Evolutionary conservation across 2,113 vertebrate species (phyloP), one percentile per base, ranked within the genome.

Genomic region (Cygnus buccinator): DNA sequence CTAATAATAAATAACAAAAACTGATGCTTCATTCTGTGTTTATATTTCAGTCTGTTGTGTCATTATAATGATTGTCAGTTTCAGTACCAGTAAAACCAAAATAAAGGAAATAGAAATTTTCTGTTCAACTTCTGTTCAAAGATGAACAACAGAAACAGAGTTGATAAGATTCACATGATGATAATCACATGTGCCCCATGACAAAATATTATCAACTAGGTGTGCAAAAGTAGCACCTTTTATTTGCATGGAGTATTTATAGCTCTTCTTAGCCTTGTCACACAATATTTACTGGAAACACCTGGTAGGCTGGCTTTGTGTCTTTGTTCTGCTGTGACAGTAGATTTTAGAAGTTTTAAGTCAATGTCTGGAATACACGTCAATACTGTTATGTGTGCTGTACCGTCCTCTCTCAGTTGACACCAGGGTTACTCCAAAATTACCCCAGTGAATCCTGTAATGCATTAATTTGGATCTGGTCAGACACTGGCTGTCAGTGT

Each of bases 151-250:
- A 55, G 11, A 74, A 29, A 28, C 74, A 50, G 77, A 11, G 3
- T 0, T 48, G 8, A 79, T 79, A 72, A 72, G 70, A 84, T 37
- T 71, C 20, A 48, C 48, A 5, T 31, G 6, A 7, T 35, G 22
- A 54, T 19, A 52, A 44, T 37, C 1, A 5, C n/a, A 46, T 11
- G 5, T n/a, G 21, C 11, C 22, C 3, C 0, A 1, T 33, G n/a
- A 18, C 7, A 43, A 75, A 83, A 6, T 43, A 83, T 86, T 37
- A 48, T 44, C 6, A 44, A 41, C 54, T 22, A 25, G 2, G 7
- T 71, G 9, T 71, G 16, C 7, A 39, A 72, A 81, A 55, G 3
- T 3, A 74, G 2, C 6, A 25, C 5, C 37, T 6, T 59, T 82
- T 16, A 33, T 72, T n/a, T 35, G 5, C 1, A 4, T 23, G 6